Conservation (phyloP, 2,797 vertebrate genomes). For the Crypturellus tataupa region DNA sequence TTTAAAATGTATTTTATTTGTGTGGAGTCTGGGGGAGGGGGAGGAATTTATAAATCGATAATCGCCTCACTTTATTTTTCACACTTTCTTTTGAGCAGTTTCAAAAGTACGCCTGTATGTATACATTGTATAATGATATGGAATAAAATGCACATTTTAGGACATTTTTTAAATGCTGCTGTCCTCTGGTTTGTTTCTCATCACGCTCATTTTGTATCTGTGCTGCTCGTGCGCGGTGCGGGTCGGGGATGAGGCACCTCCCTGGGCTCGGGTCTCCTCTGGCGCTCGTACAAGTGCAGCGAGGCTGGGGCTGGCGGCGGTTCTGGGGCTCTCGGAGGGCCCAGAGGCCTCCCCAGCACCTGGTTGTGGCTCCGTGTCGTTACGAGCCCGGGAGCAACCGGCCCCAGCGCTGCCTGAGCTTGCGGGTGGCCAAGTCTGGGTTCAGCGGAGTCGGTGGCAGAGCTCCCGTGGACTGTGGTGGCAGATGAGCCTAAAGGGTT, state of each 20-base stretch:
- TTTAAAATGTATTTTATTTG: constrained; percentile 77
- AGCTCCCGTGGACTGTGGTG: background rate
- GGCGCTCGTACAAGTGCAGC: too few species aligned
- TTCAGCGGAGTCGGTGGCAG: background rate
- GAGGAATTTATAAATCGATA: constrained; percentile 74
- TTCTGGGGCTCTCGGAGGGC: background rate
- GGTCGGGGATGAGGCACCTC: background rate
- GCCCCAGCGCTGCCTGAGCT: rapidly evolving
- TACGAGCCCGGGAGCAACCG: background rate
- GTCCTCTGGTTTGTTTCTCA: constrained; percentile 77
- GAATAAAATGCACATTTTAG: constrained; percentile 94
- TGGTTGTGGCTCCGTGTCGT: background rate
- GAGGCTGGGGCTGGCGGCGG: too few species aligned
- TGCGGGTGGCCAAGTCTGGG: background rate
- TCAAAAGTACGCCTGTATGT: constrained; percentile 87
- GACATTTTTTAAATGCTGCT: constrained; percentile 88
- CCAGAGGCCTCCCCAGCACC: background rate
- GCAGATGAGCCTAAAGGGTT: background rate
- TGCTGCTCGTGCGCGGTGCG: rapidly evolving
- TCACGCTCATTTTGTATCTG: background rate
- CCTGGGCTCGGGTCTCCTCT: background rate
- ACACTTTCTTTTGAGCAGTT: constrained; percentile 86
- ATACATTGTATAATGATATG: constrained; percentile 92
- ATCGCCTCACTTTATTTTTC: constrained; percentile 83
- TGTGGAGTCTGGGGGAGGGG: constrained; percentile 60